Evolutionary conservation across 92 coral and sea anemone genomes (phyloP).

Genomic region (Epizoanthus scotinus): DNA sequence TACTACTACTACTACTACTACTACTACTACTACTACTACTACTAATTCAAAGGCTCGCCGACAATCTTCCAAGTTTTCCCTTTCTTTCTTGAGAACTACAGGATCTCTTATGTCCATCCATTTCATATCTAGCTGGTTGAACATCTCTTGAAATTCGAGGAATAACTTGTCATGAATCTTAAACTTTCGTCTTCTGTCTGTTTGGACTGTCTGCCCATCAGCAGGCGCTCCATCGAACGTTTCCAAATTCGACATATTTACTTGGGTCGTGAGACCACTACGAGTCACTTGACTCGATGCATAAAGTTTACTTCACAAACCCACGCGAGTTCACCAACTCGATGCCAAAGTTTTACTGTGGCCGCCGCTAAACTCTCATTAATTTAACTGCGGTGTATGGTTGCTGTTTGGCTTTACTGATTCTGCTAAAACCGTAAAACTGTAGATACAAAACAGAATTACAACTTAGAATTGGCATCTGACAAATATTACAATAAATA

Average conservation of each 20-base stretch:
- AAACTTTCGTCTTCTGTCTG: not conserved
- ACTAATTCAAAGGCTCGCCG: conserved; percentile 36
- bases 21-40: no score
- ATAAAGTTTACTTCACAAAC: no score
- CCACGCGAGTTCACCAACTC: no score
- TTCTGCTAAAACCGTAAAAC: no score
- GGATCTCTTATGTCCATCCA: conserved; percentile 48
- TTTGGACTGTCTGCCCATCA: conserved; percentile 4
- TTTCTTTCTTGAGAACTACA: conserved; percentile 32
- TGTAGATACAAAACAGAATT: no score
- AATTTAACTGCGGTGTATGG: no score
- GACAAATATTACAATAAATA: no score
- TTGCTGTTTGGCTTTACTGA: no score
- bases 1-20: no score
- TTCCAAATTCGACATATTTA: not conserved
- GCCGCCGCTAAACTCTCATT: no score
- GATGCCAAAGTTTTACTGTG: no score
- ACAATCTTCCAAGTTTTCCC: conserved; percentile 23
- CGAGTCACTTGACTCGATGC: not conserved
- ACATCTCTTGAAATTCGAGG: conserved; percentile 16
- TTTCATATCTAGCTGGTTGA: conserved; percentile 33
- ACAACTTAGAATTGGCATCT: no score
- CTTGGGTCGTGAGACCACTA: not conserved
- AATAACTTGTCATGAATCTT: not conserved
- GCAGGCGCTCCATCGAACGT: not conserved